A percentile compares a stretch with the other conserved stretches of the same genome.
Evolutionary conservation across 2,888 invertebrate species (phyloP).

Genomic region (Boloria euphrosyne): DNA sequence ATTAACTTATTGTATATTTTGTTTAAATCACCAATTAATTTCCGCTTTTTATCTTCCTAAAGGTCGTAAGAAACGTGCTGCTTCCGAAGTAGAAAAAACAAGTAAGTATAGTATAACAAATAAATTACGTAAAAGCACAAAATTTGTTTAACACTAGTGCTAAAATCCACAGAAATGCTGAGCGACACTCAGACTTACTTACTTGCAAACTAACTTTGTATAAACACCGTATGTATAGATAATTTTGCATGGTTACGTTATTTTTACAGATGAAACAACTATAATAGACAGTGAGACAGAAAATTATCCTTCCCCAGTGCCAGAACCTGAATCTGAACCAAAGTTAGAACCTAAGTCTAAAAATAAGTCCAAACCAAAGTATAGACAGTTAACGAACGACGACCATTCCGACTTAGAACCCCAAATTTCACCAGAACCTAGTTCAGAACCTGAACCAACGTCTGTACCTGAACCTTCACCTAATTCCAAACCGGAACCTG

Average conservation of each 20-base stretch:
- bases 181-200: conserved; percentile 35
- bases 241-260: conserved; percentile 69
- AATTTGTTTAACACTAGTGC: conserved; percentile 44
- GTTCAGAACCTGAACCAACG: conserved; percentile 47
- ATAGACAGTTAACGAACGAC: conserved; percentile 56
- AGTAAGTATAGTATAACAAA: conserved; percentile 40
- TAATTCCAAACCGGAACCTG: conserved; percentile 56
- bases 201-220: conserved; percentile 48
- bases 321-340: conserved; percentile 45
- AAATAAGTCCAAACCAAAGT: conserved; percentile 58
- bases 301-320: conserved; percentile 50
- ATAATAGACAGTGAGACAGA: conserved; percentile 46
- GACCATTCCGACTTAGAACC: conserved; percentile 56
- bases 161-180: conserved; percentile 44
- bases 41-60: conserved; percentile 25
- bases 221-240: conserved; percentile 55
- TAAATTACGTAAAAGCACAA: conserved; percentile 34
- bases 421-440: background rate
- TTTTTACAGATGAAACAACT: conserved; percentile 74
- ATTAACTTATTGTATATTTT: no score
- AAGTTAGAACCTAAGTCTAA: conserved; percentile 70
- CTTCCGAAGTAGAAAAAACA: conserved; percentile 36
- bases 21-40: background rate
- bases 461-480: conserved; percentile 53
- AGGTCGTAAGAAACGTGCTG: conserved; percentile 52